Conservation (phyloP, 2,888 invertebrate species). For the Peribatodes rhomboidaria region DNA sequence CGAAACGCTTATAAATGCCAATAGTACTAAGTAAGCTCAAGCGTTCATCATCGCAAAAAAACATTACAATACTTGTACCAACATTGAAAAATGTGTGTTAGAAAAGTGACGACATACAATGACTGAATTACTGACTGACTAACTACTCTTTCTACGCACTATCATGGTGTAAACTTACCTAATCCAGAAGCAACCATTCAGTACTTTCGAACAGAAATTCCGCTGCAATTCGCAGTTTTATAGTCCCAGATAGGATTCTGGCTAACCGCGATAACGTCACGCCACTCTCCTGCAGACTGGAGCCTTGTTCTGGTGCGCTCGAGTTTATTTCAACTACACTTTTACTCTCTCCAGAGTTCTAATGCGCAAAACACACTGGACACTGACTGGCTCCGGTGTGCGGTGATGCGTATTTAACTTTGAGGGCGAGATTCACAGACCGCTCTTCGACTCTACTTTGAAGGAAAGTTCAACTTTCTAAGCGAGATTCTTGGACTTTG, state of each 20-base stretch:
- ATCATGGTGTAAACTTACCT: neutral
- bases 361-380: no score
- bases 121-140: neutral
- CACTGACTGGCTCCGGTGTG: no score
- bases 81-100: neutral
- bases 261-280: conserved; percentile 51
- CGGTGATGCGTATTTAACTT: no score
- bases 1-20: no score
- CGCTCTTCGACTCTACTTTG: no score
- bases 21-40: neutral
- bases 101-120: no score
- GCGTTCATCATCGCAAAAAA: neutral
- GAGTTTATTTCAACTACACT: neutral
- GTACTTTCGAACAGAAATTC: conserved; percentile 35
- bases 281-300: conserved; percentile 17
- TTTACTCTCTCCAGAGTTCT: no score
- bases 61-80: neutral
- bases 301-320: neutral
- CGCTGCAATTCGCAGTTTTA: conserved; percentile 48
- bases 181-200: neutral
- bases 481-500: no score
- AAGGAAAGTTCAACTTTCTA: no score
- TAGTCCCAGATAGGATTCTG: conserved; percentile 53
- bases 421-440: no score
- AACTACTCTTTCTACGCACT: conserved; percentile 10